Percentiles rank a stretch among this genome's conserved stretches.
Conservation (phyloP, 1,140 invertebrate species). For the Pachypsylla venusta region DNA sequence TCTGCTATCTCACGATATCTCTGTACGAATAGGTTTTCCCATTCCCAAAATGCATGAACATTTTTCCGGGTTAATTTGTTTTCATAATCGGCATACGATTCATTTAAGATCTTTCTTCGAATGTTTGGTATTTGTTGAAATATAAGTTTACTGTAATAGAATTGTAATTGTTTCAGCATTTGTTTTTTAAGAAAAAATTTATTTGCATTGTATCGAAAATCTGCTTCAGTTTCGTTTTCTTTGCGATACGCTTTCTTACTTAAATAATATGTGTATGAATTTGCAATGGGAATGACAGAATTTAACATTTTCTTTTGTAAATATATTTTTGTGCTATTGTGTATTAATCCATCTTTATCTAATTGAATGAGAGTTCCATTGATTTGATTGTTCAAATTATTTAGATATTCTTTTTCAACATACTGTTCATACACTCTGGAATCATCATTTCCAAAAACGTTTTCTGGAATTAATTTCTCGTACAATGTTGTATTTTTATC, state of each 20-base stretch:
- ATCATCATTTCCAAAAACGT: not conserved
- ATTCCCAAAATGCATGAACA: not conserved
- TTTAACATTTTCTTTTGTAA: not conserved
- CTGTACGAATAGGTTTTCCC: not conserved
- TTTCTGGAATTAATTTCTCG: not conserved
- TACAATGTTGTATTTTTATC: not conserved
- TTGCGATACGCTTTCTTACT: not conserved
- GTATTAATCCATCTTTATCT: not conserved
- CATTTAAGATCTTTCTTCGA: not conserved
- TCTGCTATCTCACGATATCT: not conserved
- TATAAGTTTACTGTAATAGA: not conserved
- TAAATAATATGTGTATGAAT: not conserved
- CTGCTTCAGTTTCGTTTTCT: not conserved
- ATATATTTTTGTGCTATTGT: not conserved
- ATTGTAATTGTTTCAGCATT: not conserved
- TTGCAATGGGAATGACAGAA: not conserved
- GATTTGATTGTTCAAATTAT: not conserved
- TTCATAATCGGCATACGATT: not conserved
- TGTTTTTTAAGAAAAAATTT: not conserved
- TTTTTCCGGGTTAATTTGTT: not conserved
- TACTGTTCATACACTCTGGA: not conserved
- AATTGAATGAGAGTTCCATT: not conserved
- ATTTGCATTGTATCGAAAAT: not conserved
- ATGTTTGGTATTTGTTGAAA: not conserved
- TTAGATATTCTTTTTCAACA: conserved; percentile 1